These are phyloP conservation scores for Mythimna albipuncta DNA, from an alignment of 2,888 invertebrate species.

Conservation along the genomic window DNA sequence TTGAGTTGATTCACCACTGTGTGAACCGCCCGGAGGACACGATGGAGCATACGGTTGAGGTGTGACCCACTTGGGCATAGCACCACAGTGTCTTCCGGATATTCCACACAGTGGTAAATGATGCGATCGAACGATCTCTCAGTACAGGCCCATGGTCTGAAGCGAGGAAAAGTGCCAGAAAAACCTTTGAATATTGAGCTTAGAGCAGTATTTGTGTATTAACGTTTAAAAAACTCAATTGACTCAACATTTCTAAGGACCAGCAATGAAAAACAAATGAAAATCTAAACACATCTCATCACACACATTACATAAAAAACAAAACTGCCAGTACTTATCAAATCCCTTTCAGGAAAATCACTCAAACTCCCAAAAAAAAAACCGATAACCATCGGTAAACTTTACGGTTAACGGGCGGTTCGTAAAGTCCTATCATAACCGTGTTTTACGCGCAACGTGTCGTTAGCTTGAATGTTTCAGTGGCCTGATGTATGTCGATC, in stretches of 20 bases:
- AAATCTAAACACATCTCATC: neutral
- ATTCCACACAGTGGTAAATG: too few species aligned
- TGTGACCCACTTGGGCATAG: too few species aligned
- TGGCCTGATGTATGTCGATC: slow-evolving; percentile 63
- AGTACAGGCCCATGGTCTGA: too few species aligned
- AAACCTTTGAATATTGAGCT: too few species aligned
- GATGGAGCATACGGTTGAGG: too few species aligned
- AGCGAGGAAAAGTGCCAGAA: too few species aligned
- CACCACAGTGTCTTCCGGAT: too few species aligned
- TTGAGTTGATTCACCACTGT: too few species aligned
- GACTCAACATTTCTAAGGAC: neutral
- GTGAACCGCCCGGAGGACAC: too few species aligned
- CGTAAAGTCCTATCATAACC: slow-evolving; percentile 76
- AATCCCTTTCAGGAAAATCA: slow-evolving; percentile 21
- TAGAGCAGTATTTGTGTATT: too few species aligned
- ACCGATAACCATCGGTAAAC: slow-evolving; percentile 25
- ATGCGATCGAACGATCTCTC: too few species aligned
- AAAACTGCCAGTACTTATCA: slow-evolving; percentile 24
- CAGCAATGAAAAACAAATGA: neutral
- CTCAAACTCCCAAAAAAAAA: slow-evolving; percentile 15
- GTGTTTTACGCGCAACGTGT: slow-evolving; percentile 71
- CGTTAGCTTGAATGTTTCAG: slow-evolving; percentile 80
- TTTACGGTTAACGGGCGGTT: slow-evolving; percentile 27
- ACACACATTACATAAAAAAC: slow-evolving; percentile 17
- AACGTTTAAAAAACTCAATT: neutral